Base-by-base conservation (phyloP, 2,888 invertebrate genomes). In the Cerceris rybyensis region DNA sequence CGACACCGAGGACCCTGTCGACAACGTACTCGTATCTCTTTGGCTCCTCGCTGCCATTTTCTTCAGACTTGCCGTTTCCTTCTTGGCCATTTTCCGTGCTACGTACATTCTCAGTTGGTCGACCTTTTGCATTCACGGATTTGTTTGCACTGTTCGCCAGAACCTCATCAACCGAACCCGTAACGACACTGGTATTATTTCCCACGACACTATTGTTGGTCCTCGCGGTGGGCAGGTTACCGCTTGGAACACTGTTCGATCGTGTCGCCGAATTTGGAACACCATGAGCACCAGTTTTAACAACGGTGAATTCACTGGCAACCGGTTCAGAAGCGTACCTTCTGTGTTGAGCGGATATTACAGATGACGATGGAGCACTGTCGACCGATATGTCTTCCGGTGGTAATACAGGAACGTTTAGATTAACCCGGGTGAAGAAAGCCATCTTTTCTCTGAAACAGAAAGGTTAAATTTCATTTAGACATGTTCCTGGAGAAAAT, bases 381-480 rank as follows among this genome's bases (percentile, higher is more conserved):
- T 88, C 88, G 8, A 85, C 78, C 1, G 83, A 57, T 16, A 84
- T 93, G 79, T 95, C 95, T 63, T 96, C 96, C 16, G 94, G 94
- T 0, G 96, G 96, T 81, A 97, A 92, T 80, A 96, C 94, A 71
- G 97, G 97, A 88, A 97, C 96, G 76, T 95, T 95, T 46, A 95
- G 93, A 87, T 96, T 96, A 81, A 96, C 95, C 87, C 96, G 95
- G 0, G 98, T 98, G 93, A 98, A 98, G 93, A 98, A 98, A 55
- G 98, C 98, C 96, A 98, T 98, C 93, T 98, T 98, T 93, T 98
- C 98, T 93, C 98, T 98, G 93, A 43, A 94, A 94, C 90, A 66
- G 28, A 70, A 63, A 70, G 82, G 57, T 50, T 2, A 17, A 52
- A n/a, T 46, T 46, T 17, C 46, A 28, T 61, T 46, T 16, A 61